Conservation (phyloP, 1,140 invertebrate genomes). For the Zaprionus ghesquierei region DNA sequence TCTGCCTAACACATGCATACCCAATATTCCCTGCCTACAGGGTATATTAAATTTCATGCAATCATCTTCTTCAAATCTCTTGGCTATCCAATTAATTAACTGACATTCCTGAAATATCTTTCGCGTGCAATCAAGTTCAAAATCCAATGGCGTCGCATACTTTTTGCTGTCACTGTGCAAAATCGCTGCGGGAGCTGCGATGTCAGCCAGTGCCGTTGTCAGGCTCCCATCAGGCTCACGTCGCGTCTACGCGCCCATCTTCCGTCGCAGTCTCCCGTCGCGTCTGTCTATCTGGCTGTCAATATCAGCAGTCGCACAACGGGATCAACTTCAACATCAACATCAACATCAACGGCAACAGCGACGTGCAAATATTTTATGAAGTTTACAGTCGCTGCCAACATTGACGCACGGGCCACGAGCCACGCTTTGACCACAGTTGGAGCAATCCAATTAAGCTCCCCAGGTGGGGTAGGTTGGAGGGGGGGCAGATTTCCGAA, state of each 20-base stretch:
- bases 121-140: not conserved
- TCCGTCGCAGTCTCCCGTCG: no score
- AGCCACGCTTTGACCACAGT: not conserved
- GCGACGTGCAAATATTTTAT: conserved; percentile 52
- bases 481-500: not conserved
- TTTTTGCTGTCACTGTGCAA: conserved; percentile 11
- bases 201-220: not conserved
- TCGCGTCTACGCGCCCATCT: not conserved
- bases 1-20: not conserved
- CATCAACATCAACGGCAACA: conserved; percentile 49
- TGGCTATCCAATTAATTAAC: not conserved
- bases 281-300: conserved; percentile 72
- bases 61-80: not conserved
- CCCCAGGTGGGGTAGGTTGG: not conserved
- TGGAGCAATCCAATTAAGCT: conserved; percentile 67
- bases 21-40: not conserved
- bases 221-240: not conserved
- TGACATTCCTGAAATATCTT: not conserved
- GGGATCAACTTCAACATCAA: conserved; percentile 19
- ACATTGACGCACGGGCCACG: conserved; percentile 6
- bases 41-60: not conserved
- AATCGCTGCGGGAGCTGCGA: conserved; percentile 30
- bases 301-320: conserved; percentile 49
- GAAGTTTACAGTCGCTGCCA: conserved; percentile 63
- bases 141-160: not conserved